Conservation (phyloP, 2,888 invertebrate species). For the Onchidella celtica region DNA sequence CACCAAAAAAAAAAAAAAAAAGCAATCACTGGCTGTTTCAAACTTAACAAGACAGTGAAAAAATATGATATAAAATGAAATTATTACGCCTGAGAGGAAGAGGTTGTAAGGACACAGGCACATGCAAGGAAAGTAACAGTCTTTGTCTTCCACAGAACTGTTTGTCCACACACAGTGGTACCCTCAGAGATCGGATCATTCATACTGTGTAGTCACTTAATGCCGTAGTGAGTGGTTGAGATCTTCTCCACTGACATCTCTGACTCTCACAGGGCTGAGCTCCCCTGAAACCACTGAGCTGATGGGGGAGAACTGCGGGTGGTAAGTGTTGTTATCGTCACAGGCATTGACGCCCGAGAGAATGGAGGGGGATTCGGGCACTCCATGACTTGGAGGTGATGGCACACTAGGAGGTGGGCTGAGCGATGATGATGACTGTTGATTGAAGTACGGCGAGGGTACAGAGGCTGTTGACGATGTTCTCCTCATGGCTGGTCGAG, state of each 20-base stretch:
- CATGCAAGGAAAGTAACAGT: no score
- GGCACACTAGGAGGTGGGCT: conserved; percentile 46
- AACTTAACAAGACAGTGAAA: no score
- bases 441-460: conserved; percentile 22
- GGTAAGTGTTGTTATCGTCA: background rate
- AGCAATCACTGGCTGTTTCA: no score
- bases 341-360: conserved; percentile 17
- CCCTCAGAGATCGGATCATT: no score
- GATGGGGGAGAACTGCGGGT: conserved; percentile 3
- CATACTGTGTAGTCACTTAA: no score
- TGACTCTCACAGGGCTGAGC: background rate
- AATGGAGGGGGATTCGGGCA: conserved; percentile 31
- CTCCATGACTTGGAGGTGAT: conserved; percentile 6
- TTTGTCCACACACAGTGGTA: no score
- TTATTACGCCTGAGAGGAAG: no score
- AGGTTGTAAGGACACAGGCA: no score
- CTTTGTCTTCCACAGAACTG: no score
- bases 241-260: conserved; percentile 4
- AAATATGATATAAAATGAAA: no score
- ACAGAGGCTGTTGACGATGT: conserved; percentile 29
- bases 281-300: background rate
- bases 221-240: no score
- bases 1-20: no score
- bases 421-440: conserved; percentile 7
- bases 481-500: background rate